Evolutionary conservation across 2,888 invertebrate species (phyloP).

Genomic region (Eucera pruinosa): DNA sequence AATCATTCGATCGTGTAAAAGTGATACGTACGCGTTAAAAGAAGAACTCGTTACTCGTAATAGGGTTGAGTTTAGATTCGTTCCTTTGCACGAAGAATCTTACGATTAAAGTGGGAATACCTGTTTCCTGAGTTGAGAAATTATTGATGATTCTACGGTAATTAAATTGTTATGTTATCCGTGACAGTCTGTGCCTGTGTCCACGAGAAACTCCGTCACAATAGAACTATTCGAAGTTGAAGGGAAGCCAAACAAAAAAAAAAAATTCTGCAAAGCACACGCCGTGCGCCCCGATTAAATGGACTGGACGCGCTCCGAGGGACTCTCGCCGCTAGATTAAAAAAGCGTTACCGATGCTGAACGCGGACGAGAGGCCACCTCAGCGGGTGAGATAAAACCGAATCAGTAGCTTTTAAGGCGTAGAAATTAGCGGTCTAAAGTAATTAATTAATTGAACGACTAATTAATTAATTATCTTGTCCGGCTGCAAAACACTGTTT

Average conservation of each 20-base stretch:
- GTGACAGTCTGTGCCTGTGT: conserved; percentile 38
- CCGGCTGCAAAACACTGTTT: conserved; percentile 74
- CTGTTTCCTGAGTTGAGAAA: too few species aligned
- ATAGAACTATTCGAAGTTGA: conserved; percentile 70
- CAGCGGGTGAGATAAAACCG: conserved; percentile 82
- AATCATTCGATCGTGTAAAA: too few species aligned
- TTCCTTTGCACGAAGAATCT: too few species aligned
- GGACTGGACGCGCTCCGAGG: conserved; percentile 84
- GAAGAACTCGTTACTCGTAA: too few species aligned
- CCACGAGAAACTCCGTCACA: conserved; percentile 37
- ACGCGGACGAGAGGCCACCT: conserved; percentile 76
- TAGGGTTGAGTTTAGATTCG: too few species aligned
- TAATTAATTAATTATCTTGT: conserved; percentile 65
- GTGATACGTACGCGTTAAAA: too few species aligned
- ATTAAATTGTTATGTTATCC: neutral
- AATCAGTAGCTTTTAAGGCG: conserved; percentile 79
- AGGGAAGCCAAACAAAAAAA: conserved; percentile 76
- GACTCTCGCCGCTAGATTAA: conserved; percentile 73
- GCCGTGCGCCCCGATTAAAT: conserved; percentile 75
- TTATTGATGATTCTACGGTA: too few species aligned
- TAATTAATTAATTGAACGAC: conserved; percentile 73
- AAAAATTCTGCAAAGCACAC: conserved; percentile 78
- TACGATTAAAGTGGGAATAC: too few species aligned
- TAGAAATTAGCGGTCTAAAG: conserved; percentile 80
- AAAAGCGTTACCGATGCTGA: conserved; percentile 49